These are phyloP conservation scores for Diorhabda carinulata DNA, from an alignment of 1,140 invertebrate species.

Conservation along the genomic window DNA sequence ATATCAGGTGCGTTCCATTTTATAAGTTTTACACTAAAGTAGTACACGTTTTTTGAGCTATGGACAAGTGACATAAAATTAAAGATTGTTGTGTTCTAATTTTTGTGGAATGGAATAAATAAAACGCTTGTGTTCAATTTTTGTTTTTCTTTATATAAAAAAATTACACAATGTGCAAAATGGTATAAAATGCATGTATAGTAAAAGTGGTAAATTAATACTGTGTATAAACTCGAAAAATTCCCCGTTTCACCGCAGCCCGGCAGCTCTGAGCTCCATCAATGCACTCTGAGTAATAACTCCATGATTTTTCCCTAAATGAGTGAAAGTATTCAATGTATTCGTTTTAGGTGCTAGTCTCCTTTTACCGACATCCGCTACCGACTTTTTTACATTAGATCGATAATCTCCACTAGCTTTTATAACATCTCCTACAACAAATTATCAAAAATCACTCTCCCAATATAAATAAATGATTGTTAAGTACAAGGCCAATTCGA, in stretches of 20 bases:
- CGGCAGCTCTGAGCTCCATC: slow-evolving; percentile 43
- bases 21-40: too few species aligned
- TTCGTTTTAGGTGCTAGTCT: slow-evolving; percentile 26
- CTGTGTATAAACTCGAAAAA: slow-evolving; percentile 10
- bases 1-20: too few species aligned
- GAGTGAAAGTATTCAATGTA: slow-evolving; percentile 37
- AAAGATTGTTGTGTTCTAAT: too few species aligned
- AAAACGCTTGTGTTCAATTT: background rate
- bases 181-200: slow-evolving; percentile 21
- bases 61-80: too few species aligned
- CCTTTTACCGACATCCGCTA: slow-evolving; percentile 28
- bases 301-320: slow-evolving; percentile 44
- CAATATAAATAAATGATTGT: too few species aligned
- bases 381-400: slow-evolving; percentile 20
- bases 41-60: too few species aligned
- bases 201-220: slow-evolving; percentile 22
- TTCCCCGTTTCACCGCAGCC: slow-evolving; percentile 36
- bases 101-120: too few species aligned
- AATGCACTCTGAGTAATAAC: slow-evolving; percentile 46
- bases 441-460: background rate
- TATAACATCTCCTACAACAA: background rate
- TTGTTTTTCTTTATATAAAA: slow-evolving; percentile 16
- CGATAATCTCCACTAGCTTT: background rate
- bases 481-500: too few species aligned
- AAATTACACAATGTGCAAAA: slow-evolving; percentile 19